Conservation (phyloP, 1,140 invertebrate species). For the Drosophila obscura region DNA sequence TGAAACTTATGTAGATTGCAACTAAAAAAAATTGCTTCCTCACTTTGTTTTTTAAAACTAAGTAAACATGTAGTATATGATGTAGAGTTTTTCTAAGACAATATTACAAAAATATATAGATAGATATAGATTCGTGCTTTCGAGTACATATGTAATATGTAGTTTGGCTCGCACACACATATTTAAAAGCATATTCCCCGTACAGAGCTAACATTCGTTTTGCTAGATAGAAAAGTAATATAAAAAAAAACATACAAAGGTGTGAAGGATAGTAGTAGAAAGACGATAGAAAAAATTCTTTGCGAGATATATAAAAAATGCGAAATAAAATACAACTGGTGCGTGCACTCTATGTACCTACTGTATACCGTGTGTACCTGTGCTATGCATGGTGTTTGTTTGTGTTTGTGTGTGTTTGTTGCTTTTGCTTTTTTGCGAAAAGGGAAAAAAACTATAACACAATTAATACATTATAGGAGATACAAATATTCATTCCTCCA, state of each 20-base stretch:
- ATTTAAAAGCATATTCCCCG: constrained; percentile 56
- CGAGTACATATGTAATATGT: constrained; percentile 57
- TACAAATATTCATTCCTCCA: constrained; percentile 49
- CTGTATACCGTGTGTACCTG: constrained; percentile 33
- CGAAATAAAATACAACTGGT: constrained; percentile 71
- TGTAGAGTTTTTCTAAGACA: constrained; percentile 64
- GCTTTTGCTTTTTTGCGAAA: constrained; percentile 33
- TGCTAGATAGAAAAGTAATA: constrained; percentile 25
- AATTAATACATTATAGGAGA: constrained; percentile 79
- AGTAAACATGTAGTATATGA: constrained; percentile 69
- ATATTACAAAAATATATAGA: constrained; percentile 61
- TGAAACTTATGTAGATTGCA: constrained; percentile 74
- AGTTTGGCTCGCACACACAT: constrained; percentile 52
- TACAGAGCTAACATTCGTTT: constrained; percentile 54
- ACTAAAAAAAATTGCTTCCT: constrained; percentile 60
- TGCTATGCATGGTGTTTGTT: constrained; percentile 40
- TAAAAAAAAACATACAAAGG: constrained; percentile 17
- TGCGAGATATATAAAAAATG: constrained; percentile 62
- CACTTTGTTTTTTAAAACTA: constrained; percentile 65
- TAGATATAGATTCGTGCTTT: constrained; percentile 46
- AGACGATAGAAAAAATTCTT: constrained; percentile 56
- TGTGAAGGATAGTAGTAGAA: neutral
- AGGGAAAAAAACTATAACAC: constrained; percentile 71
- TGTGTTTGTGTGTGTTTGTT: constrained; percentile 30
- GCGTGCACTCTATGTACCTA: constrained; percentile 63